These are phyloP conservation scores for Zosterops japonicus DNA, from an alignment of 2,113 vertebrate genomes.

Conservation along the genomic window DNA sequence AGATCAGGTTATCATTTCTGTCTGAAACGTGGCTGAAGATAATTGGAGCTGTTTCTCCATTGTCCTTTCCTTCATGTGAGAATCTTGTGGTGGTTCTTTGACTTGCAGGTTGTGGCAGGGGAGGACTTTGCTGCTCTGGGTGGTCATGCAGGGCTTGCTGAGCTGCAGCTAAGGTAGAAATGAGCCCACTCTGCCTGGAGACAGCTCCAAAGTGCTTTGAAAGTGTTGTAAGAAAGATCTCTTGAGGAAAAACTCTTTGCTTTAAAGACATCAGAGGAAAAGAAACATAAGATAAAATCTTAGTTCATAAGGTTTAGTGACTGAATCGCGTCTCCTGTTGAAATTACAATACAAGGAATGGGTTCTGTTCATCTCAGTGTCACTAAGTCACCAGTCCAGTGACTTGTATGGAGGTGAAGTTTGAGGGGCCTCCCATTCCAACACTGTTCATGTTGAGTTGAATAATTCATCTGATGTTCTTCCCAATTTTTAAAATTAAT, in stretches of 20 bases:
- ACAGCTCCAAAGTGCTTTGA: not conserved
- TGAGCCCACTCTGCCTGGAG: not conserved
- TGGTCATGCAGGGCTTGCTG: not conserved
- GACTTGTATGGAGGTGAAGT: not conserved
- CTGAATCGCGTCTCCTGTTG: not conserved
- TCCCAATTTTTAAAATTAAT: rapidly evolving
- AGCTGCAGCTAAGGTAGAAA: not conserved
- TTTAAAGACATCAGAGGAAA: not conserved
- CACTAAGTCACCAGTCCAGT: not conserved
- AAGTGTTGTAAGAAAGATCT: not conserved
- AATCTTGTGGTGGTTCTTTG: not conserved
- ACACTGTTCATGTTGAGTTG: rapidly evolving
- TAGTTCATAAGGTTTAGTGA: not conserved
- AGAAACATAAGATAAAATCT: not conserved
- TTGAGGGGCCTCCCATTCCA: not conserved
- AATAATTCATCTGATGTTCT: not conserved
- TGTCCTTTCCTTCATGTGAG: not conserved
- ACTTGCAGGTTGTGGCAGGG: not conserved
- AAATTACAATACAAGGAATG: not conserved
- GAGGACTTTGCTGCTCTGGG: not conserved
- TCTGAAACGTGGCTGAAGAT: not conserved
- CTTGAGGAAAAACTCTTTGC: not conserved
- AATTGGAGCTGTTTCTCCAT: not conserved
- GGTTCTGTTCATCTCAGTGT: not conserved
- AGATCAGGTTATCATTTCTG: not conserved